Conservation (phyloP, 2,888 invertebrate genomes). For the Myopa tessellatipennis region DNA sequence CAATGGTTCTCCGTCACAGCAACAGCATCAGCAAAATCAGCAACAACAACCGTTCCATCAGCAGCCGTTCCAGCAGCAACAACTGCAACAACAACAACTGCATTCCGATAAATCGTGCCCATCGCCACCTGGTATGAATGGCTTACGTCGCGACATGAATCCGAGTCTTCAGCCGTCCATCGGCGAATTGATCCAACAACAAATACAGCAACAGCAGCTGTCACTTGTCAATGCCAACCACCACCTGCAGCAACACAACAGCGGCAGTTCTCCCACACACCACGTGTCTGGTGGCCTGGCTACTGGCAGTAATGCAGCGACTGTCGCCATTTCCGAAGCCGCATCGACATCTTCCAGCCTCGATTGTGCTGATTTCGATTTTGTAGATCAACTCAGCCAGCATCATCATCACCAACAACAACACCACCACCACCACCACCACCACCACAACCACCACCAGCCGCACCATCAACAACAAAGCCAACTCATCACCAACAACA, state of each 20-base stretch:
- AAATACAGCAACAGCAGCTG: conserved; percentile 45
- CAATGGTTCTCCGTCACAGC: conserved; percentile 35
- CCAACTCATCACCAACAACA: conserved; percentile 20
- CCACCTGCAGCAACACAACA: conserved; percentile 46
- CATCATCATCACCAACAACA: conserved; percentile 34
- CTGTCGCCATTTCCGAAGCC: conserved; percentile 18
- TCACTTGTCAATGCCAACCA: background rate
- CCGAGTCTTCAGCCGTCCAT: conserved; percentile 66
- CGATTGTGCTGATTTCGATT: conserved; percentile 60
- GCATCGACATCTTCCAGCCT: conserved; percentile 29
- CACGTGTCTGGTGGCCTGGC: background rate
- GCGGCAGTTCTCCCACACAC: conserved; percentile 35
- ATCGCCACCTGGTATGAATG: conserved; percentile 52
- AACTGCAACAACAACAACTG: conserved; percentile 44
- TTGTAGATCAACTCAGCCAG: conserved; percentile 61
- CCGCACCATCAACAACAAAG: conserved; percentile 25
- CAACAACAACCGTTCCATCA: conserved; percentile 49
- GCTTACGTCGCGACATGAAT: conserved; percentile 61
- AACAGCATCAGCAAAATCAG: conserved; percentile 32
- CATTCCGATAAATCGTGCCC: conserved; percentile 50
- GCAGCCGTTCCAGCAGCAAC: conserved; percentile 46
- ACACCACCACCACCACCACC: conserved; percentile 35
- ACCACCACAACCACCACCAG: conserved; percentile 43
- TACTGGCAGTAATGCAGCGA: conserved; percentile 50
- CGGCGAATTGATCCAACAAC: conserved; percentile 70